Percentiles rank a stretch among this genome's conserved stretches.
Conservation (phyloP, 2,113 vertebrate genomes). For the Jacana jacana region DNA sequence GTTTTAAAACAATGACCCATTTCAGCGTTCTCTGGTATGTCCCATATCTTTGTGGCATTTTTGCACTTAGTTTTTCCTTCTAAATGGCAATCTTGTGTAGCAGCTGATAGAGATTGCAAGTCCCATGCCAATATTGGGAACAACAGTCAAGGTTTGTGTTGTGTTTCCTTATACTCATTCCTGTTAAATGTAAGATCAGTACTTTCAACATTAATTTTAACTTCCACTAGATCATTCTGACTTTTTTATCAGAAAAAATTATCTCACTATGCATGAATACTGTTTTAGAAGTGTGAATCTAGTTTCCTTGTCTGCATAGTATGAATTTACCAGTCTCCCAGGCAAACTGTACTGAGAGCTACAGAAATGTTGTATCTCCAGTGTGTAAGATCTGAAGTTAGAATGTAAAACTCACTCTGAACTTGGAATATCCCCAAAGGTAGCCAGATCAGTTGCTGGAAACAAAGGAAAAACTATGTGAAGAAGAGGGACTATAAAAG, state of each 20-base stretch:
- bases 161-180: not conserved
- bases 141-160: not conserved
- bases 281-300: conserved; percentile 9
- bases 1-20: not conserved
- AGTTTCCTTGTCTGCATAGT: not conserved
- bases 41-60: not conserved
- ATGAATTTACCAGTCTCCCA: conserved; percentile 11
- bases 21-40: not conserved
- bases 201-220: conserved; percentile 22
- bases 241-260: conserved; percentile 4
- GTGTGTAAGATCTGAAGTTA: not conserved
- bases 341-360: not conserved
- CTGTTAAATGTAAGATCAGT: not conserved
- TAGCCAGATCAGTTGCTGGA: not conserved
- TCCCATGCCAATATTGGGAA: not conserved
- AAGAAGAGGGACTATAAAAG: not conserved
- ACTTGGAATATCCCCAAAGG: conserved; percentile 21
- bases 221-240: not conserved
- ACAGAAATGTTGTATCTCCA: not conserved
- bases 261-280: not conserved
- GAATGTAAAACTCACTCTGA: conserved; percentile 26
- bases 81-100: conserved; percentile 2
- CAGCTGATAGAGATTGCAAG: not conserved
- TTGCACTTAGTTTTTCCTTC: not conserved
- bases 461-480: conserved; percentile 8